These are phyloP conservation scores for Molorchus minor DNA, from an alignment of 2,888 invertebrate species.

Conservation along the genomic window DNA sequence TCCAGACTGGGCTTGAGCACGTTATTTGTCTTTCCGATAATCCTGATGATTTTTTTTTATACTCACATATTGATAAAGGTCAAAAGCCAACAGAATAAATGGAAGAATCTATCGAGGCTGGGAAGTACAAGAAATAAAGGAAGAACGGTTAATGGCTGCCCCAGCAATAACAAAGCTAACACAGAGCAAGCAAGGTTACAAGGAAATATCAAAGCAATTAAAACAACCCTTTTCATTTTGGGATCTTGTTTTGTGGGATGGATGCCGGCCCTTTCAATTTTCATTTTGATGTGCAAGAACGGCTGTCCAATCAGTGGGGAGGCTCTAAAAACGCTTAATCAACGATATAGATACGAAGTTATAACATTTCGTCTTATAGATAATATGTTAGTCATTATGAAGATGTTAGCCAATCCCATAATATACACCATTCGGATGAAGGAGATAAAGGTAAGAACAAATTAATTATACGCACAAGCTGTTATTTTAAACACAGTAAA, in stretches of 20 bases:
- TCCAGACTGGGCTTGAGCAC: conserved; percentile 66
- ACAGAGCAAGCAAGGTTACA: conserved; percentile 59
- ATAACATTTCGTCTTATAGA: conserved; percentile 46
- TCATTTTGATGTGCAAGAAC: conserved; percentile 65
- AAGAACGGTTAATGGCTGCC: conserved; percentile 26
- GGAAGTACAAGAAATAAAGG: conserved; percentile 57
- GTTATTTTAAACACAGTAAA: too few species aligned
- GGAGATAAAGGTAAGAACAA: conserved; percentile 69
- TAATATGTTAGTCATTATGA: conserved; percentile 69
- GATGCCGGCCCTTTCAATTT: conserved; percentile 70
- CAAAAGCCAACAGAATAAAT: conserved; percentile 64
- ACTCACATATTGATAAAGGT: conserved; percentile 69
- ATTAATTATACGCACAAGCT: too few species aligned
- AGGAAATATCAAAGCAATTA: conserved; percentile 67
- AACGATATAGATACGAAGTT: conserved; percentile 42
- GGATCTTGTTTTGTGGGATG: conserved; percentile 70
- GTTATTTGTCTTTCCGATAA: conserved; percentile 68
- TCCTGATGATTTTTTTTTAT: conserved; percentile 70
- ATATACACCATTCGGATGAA: conserved; percentile 74
- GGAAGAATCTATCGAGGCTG: conserved; percentile 61
- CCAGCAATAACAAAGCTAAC: conserved; percentile 42
- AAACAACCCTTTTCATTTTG: conserved; percentile 71
- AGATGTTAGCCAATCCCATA: conserved; percentile 71
- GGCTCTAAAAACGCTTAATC: conserved; percentile 41
- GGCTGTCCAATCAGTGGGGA: conserved; percentile 52